These are phyloP conservation scores for Narcine bancroftii DNA, from an alignment of 2,113 vertebrate species.

Conservation along the genomic window DNA sequence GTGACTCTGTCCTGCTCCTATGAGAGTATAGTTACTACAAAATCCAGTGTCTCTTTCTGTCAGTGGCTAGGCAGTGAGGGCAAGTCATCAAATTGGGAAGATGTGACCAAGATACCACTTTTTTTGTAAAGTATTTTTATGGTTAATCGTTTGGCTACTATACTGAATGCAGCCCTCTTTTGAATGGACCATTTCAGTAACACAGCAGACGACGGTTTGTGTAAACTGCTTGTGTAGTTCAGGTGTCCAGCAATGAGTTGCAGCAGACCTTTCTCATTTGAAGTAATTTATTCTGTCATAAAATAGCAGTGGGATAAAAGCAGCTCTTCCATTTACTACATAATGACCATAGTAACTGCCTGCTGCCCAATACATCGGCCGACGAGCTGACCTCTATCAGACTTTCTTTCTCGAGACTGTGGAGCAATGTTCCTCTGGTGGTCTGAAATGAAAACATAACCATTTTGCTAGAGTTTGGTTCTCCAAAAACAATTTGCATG, in stretches of 20 bases:
- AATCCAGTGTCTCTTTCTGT: neutral
- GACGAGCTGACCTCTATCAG: too few relatives aligned
- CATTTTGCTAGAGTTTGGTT: too few relatives aligned
- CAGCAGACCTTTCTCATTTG: neutral
- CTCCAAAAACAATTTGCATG: too few relatives aligned
- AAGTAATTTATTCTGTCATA: neutral
- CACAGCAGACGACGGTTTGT: neutral
- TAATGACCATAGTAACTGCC: neutral
- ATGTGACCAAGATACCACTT: neutral
- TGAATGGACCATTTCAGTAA: neutral
- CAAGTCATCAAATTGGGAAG: neutral
- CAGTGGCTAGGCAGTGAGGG: neutral
- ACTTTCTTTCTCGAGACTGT: too few relatives aligned
- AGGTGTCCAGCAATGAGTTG: neutral
- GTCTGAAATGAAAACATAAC: too few relatives aligned
- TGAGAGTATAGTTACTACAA: neutral
- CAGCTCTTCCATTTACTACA: neutral
- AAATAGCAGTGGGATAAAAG: neutral
- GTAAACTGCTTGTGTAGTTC: neutral
- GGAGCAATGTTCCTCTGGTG: too few relatives aligned
- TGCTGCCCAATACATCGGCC: too few relatives aligned
- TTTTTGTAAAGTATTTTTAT: neutral
- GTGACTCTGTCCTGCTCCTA: neutral
- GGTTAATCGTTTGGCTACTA: neutral
- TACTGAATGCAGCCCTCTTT: neutral